Evolutionary conservation across 1,140 invertebrate genomes (phyloP), one percentile per base, ranked within the genome.

Genomic region (Magallana ariakensis): DNA sequence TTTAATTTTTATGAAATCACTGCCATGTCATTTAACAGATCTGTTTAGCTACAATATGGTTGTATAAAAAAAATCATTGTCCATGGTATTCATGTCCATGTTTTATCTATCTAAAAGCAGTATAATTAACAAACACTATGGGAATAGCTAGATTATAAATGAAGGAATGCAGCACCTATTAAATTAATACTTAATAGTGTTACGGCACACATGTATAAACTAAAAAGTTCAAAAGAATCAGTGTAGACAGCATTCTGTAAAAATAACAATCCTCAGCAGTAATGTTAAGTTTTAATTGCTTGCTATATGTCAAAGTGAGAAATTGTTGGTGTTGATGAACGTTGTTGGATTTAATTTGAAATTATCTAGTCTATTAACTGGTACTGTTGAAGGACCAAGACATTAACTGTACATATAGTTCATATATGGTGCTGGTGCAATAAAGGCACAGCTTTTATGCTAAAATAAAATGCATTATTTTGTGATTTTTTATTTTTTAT

Each of bases 401-500:
- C 19, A 22, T 75, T 11, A 13, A 60, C 5, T 75, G 66, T 75
- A 75, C 13, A 75, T 75, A 46, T 46, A 75, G 33, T 33, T 75
- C 22, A 75, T 75, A 26, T 26, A 26, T 75, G 66, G 66, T 75
- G 66, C 66, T 75, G 66, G 66, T 75, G 66, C 66, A 19, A 13
- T 75, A 75, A 75, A 13, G 22, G 66, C 66, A 75, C 66, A 75
- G 66, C 66, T 75, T 75, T 75, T 75, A 75, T 13, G 66, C 66
- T 75, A 75, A 46, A 75, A 75, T 75, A 75, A 75, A 75, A 75
- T 11, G 33, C 33, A 26, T 75, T 75, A 75, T 75, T 75, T 75
- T 75, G 66, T 26, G 9, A 33, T 75, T 1, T 2, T 75, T 19
- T 75, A 15, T 11, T 75, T 62, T n/a, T 62, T 62, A 46, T 5